Percentiles rank a stretch among this genome's conserved stretches.
Conservation (phyloP, 2,113 vertebrate species). For the Grantiella picta region DNA sequence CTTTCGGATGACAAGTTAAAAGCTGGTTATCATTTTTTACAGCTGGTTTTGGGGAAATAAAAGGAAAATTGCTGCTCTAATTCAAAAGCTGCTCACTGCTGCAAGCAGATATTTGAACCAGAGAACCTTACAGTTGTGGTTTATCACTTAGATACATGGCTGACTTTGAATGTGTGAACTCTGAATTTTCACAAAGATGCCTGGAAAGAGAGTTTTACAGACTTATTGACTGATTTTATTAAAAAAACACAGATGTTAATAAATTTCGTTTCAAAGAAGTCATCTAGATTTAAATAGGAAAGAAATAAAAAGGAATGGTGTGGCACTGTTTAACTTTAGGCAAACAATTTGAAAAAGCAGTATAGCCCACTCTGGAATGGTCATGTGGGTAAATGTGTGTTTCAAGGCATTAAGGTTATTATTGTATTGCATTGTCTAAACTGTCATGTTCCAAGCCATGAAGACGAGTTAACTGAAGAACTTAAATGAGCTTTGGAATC, state of each 20-base stretch:
- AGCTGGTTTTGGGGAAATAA: constrained; percentile 41
- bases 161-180: constrained; percentile 33
- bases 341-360: not conserved
- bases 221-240: not conserved
- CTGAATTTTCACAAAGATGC: constrained; percentile 5
- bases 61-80: constrained; percentile 36
- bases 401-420: not conserved
- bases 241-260: not conserved
- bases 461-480: not conserved
- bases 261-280: not conserved
- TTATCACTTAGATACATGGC: not conserved
- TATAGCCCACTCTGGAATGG: not conserved
- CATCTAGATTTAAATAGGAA: not conserved
- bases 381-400: not conserved
- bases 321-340: not conserved
- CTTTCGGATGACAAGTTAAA: constrained; percentile 47
- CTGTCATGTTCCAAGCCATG: not conserved
- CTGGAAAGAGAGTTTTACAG: not conserved
- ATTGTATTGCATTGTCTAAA: not conserved
- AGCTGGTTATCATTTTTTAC: constrained; percentile 50
- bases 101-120: constrained; percentile 13
- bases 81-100: constrained; percentile 20
- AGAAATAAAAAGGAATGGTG: not conserved
- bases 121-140: not conserved
- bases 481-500: not conserved